Base-by-base conservation (phyloP, 2,888 invertebrate species). In the Leucania comma region DNA sequence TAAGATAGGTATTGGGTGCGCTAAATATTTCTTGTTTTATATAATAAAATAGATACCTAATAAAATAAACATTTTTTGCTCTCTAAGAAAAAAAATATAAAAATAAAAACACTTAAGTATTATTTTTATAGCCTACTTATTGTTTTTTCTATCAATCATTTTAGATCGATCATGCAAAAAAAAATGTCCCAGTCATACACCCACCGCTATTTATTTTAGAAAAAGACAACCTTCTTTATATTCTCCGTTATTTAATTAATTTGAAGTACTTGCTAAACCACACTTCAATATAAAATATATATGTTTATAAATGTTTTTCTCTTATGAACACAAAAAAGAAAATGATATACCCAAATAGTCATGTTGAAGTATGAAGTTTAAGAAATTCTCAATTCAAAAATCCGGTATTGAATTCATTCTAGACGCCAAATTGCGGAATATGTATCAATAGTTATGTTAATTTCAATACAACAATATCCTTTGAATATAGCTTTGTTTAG, bases 71-170 rank as follows among this genome's bases (percentile, higher is more conserved):
- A 26, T 20, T 32, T 10, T 20, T 5, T 3, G 6, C 17, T 35
- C 14, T 48, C 1, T n/a, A 17, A 26, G 0, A 14, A 24, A 35
- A n/a, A 8, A 48, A 57, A 0, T 17, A 65, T 35, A 42, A 24
- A 42, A 53, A 56, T 32, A 51, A 66, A 22, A 38, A 62, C 63
- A 38, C 26, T 26, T 62, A 56, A n/a, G 29, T 32, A 56, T 56
- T 56, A 57, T 35, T 35, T 22, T 22, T 1, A 35, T 26, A 35
- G 22, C 0, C 22, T n/a, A 8, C 22, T 22, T 22, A 22, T 22
- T 3, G 35, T 35, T 22, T 32, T n/a, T n/a, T 6, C 22, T 35
- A 14, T 35, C 14, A 35, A 35, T 57, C 10, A 22, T n/a, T 32
- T 32, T 35, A 57, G 57, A 35, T n/a, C n/a, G 14, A 22, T 8